Conservation (phyloP, 2,113 vertebrate genomes). For the Sciurus niger region DNA sequence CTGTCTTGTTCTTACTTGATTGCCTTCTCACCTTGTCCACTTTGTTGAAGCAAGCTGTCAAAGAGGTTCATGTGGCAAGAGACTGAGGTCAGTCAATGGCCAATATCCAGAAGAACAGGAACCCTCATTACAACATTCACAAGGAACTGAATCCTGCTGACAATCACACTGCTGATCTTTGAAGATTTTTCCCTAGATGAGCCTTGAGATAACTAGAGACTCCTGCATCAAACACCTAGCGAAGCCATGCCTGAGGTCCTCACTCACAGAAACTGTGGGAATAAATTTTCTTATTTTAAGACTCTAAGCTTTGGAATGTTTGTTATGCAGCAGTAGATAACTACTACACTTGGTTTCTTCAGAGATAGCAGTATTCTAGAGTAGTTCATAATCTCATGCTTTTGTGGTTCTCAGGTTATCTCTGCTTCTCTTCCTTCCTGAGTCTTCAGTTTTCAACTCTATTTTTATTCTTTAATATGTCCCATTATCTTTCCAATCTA, state of each 20-base stretch:
- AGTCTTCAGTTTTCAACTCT: not conserved
- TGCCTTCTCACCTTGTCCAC: not conserved
- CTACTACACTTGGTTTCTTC: not conserved
- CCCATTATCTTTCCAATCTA: not conserved
- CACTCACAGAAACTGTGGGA: not conserved
- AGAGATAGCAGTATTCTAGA: not conserved
- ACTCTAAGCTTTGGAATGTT: not conserved
- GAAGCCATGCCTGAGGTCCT: not conserved
- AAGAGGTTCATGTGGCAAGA: not conserved
- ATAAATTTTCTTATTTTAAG: not conserved
- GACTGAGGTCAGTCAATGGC: not conserved
- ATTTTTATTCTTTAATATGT: not conserved
- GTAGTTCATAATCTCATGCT: not conserved
- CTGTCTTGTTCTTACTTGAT: not conserved
- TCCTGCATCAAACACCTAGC: not conserved
- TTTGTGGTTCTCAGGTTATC: not conserved
- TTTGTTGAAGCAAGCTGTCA: not conserved
- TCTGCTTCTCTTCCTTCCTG: not conserved
- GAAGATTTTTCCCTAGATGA: not conserved
- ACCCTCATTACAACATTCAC: not conserved
- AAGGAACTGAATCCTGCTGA: not conserved
- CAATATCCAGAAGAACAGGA: not conserved
- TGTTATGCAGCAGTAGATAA: not conserved
- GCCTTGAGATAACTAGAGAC: not conserved
- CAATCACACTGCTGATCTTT: not conserved